These are phyloP conservation scores for Spermophilus dauricus DNA, from an alignment of 2,113 vertebrate species.

Conservation along the genomic window DNA sequence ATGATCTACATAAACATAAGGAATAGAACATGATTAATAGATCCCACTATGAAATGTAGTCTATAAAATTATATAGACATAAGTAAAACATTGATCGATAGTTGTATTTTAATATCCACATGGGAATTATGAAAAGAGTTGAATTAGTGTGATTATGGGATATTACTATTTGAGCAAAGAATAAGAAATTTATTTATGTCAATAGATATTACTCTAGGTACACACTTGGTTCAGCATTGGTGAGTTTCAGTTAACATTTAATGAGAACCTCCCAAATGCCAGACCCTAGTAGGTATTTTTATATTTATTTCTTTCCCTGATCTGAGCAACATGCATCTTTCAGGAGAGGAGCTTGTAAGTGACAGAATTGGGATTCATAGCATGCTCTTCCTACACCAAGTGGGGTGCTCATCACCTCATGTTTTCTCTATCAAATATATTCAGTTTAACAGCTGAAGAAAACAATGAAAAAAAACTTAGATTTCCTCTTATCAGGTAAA, in stretches of 20 bases:
- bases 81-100: conserved; percentile 50
- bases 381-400: neutral
- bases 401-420: neutral
- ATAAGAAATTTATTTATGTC: neutral
- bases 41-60: neutral
- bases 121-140: neutral
- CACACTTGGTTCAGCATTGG: neutral
- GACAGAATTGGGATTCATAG: neutral
- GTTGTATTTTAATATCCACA: conserved; percentile 29
- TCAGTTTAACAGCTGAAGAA: conserved; percentile 64
- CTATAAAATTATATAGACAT: conserved; percentile 15
- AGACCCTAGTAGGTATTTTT: neutral
- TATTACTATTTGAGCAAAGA: neutral
- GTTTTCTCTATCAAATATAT: conserved; percentile 42
- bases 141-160: neutral
- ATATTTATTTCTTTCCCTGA: neutral
- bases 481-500: conserved; percentile 75
- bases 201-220: neutral
- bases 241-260: conserved; percentile 9
- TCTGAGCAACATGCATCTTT: neutral
- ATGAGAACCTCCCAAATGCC: neutral
- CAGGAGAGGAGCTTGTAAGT: neutral
- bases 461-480: conserved; percentile 63
- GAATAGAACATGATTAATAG: neutral
- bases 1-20: conserved; percentile 61